Base-by-base conservation (phyloP, 2,797 vertebrate genomes). In the Macroramphosus scolopax region DNA sequence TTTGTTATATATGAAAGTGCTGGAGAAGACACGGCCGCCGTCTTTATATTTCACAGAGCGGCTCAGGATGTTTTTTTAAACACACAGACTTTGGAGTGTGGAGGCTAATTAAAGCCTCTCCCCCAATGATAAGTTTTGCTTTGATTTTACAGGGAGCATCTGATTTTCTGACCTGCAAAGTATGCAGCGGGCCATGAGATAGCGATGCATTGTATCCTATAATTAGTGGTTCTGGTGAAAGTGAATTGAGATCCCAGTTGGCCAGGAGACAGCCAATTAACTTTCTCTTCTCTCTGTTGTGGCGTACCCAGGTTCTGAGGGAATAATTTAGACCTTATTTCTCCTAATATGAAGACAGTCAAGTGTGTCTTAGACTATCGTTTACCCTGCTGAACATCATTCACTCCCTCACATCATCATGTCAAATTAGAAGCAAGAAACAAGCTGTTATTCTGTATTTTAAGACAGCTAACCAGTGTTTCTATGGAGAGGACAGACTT, bases 261-360 rank as follows among this genome's bases (percentile, higher is more conserved):
- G 84, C 84, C 82, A 83, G 69, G 71, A 85, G 71, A 80, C 73
- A 82, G 69, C 77, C 83, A 88, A 89, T 90, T 89, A 89, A 83
- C 78, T 77, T 79, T 74, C 62, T 65, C 43, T 49, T 62, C 65
- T 80, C 52, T 76, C 64, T 77, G 71, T 77, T 71, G 73, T n/a
- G 33, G 68, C 61, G 47, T 51, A 25, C 54, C 62, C 29, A 17
- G 40, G 59, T 72, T 77, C 78, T 61, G 41, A 63, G 71, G 77
- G 69, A 83, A 73, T 71, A 42, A 69, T 80, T 83, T 82, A 56
- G 58, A 40, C 42, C 55, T 43, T 67, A 43, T 61, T 45, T 68
- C 57, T 56, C 16, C 51, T 62, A 52, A 77, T 80, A 58, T 69
- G 65, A 81, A 68, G 55, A 81, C 46, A 73, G 49, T 79, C 57